Evolutionary conservation across 2,113 vertebrate species (phyloP).

Genomic region (Atractosteus spatula): DNA sequence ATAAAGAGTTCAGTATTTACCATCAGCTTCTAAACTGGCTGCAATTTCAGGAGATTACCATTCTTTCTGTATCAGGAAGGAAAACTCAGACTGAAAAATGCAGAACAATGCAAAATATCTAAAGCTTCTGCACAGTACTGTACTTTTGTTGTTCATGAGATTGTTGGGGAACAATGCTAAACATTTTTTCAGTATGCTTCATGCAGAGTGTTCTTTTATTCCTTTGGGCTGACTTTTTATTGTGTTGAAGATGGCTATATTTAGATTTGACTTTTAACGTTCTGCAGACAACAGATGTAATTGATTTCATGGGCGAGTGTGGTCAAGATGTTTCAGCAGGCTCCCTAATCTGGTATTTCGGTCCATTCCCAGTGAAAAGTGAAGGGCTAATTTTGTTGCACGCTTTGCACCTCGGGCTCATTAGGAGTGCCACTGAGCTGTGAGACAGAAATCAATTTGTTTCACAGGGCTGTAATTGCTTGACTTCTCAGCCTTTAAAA

Average conservation of each 20-base stretch:
- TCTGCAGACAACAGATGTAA: constrained; percentile 37
- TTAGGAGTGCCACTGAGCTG: neutral
- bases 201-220: neutral
- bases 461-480: no score
- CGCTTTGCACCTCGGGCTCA: neutral
- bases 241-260: constrained; percentile 33
- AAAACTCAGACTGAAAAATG: no score
- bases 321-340: constrained; percentile 17
- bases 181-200: no score
- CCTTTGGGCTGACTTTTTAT: constrained; percentile 17
- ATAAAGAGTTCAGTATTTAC: no score
- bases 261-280: constrained; percentile 25
- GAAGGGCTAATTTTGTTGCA: constrained; percentile 10
- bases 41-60: no score
- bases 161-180: no score
- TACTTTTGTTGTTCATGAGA: no score
- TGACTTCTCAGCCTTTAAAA: neutral
- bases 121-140: no score
- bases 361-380: neutral
- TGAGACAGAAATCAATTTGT: neutral
- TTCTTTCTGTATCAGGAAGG: no score
- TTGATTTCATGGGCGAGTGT: constrained; percentile 32
- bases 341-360: constrained; percentile 19
- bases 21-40: no score
- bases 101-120: no score